Percentiles rank a stretch among this genome's conserved stretches.
These are phyloP conservation scores for Ardeotis arabs DNA, from an alignment of 2,113 vertebrate species.

Conservation along the genomic window DNA sequence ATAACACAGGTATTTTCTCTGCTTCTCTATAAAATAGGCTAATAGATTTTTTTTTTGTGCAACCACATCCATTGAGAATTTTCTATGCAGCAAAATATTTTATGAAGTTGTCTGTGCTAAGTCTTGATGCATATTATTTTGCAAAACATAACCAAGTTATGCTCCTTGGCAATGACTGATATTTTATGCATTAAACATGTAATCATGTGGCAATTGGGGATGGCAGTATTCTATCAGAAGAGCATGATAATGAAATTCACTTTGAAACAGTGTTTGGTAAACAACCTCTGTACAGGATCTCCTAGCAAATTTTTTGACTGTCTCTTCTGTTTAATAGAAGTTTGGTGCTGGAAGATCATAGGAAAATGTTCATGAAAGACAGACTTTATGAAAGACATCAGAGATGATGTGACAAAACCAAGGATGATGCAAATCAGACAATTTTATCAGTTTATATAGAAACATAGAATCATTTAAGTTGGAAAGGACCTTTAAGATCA, in stretches of 20 bases:
- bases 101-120: not conserved
- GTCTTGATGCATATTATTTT: not conserved
- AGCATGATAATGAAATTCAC: constrained; percentile 42
- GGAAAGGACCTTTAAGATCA: not conserved
- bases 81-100: not conserved
- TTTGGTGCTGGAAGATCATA: not conserved
- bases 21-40: not conserved
- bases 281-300: not conserved
- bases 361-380: not conserved
- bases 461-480: not conserved
- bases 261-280: constrained; percentile 15
- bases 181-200: constrained; percentile 60
- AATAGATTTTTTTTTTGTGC: too few species aligned
- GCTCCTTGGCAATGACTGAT: not conserved
- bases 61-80: not conserved
- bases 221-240: not conserved
- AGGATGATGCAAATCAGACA: not conserved
- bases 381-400: not conserved
- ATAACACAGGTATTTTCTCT: not conserved
- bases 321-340: not conserved
- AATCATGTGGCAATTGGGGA: constrained; percentile 46
- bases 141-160: not conserved
- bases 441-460: not conserved
- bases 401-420: not conserved
- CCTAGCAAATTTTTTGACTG: not conserved